These are phyloP conservation scores for Ennomos quercinarius DNA, from an alignment of 2,888 invertebrate genomes.

Conservation along the genomic window DNA sequence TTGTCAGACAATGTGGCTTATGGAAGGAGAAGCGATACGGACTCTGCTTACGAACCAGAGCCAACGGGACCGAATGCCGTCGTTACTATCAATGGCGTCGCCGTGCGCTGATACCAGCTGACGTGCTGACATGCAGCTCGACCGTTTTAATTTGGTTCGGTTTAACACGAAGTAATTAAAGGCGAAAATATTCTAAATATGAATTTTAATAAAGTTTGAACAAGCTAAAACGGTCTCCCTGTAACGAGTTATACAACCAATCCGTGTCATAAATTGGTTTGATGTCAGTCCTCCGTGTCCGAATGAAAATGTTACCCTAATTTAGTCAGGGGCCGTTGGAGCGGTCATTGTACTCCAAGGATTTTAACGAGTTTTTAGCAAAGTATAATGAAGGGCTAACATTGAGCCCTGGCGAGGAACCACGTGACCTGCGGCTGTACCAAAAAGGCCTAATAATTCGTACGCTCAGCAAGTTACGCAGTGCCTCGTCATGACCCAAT, in stretches of 20 bases:
- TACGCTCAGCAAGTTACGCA: too few species aligned
- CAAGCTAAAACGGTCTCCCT: conserved; percentile 13
- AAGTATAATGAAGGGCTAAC: too few species aligned
- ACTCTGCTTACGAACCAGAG: conserved; percentile 88
- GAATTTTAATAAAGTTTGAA: background rate
- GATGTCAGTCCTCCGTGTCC: conserved; percentile 33
- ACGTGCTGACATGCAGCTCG: background rate
- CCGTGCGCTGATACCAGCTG: conserved; percentile 87
- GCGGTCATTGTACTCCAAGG: background rate
- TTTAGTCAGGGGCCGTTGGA: conserved; percentile 23
- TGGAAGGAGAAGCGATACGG: conserved; percentile 75
- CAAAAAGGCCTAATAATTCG: too few species aligned
- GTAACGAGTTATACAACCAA: conserved; percentile 46
- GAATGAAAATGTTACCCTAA: conserved; percentile 37
- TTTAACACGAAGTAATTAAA: too few species aligned
- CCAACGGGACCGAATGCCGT: conserved; percentile 86
- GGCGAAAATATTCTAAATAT: too few species aligned
- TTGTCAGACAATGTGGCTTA: conserved; percentile 77
- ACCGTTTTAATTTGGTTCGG: conserved; percentile 1
- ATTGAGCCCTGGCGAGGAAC: too few species aligned
- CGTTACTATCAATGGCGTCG: conserved; percentile 95
- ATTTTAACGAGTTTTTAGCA: background rate
- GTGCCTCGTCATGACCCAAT: too few species aligned
- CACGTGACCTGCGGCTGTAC: too few species aligned
- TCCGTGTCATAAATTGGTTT: conserved; percentile 39